Conservation (phyloP, 2,888 invertebrate genomes). For the Ferdinandea cuprea region DNA sequence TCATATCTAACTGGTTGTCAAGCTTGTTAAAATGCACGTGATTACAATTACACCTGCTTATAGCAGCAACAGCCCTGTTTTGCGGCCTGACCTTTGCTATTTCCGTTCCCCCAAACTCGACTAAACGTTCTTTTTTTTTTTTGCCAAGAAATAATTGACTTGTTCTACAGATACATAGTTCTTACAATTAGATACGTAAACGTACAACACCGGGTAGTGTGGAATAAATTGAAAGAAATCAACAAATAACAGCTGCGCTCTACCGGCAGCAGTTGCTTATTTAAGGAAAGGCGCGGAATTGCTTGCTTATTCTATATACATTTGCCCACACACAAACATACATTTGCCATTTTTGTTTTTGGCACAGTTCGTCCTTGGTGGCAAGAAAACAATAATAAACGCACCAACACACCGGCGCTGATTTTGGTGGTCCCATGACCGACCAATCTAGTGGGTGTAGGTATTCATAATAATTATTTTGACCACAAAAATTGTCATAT, state of each 20-base stretch:
- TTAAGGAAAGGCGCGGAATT: background rate
- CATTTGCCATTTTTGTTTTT: background rate
- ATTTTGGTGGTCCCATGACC: slow-evolving; percentile 18
- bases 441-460: background rate
- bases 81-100: background rate
- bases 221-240: background rate
- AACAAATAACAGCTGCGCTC: background rate
- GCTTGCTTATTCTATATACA: background rate
- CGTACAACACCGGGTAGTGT: background rate
- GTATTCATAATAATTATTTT: background rate
- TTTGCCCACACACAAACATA: background rate
- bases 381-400: background rate
- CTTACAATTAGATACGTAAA: background rate
- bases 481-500: background rate
- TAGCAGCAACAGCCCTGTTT: background rate
- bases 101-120: too few species aligned
- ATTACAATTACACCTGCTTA: background rate
- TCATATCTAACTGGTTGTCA: background rate
- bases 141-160: background rate
- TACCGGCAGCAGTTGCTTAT: background rate
- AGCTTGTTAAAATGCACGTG: background rate
- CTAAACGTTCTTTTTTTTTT: background rate
- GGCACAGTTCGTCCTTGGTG: background rate
- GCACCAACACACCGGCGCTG: background rate
- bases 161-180: background rate